Base-by-base conservation (phyloP, 1,140 invertebrate genomes). In the Berghia stephanieae region DNA sequence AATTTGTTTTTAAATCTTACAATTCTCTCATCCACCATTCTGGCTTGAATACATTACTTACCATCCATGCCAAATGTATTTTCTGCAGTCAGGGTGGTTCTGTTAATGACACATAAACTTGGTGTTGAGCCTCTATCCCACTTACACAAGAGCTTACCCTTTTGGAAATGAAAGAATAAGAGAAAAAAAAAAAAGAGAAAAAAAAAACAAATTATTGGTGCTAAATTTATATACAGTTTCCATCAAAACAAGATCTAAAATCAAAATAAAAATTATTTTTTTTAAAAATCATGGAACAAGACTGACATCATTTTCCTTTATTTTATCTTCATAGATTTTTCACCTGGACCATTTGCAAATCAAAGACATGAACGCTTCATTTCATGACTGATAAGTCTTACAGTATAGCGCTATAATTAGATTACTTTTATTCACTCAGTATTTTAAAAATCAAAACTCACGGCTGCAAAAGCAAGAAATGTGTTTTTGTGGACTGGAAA, bases 391-490 rank as follows among this genome's bases (percentile, higher is more conserved):
- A n/a, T n/a, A n/a, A n/a, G n/a, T n/a, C n/a, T n/a, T n/a, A n/a
- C n/a, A n/a, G n/a, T n/a, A n/a, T n/a, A n/a, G n/a, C n/a, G n/a
- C n/a, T n/a, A n/a, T n/a, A n/a, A n/a, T n/a, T n/a, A n/a, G n/a
- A n/a, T n/a, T n/a, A n/a, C n/a, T n/a, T n/a, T n/a, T n/a, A n/a
- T n/a, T n/a, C n/a, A n/a, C n/a, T n/a, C n/a, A n/a, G n/a, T n/a
- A n/a, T n/a, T n/a, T n/a, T n/a, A n/a, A n/a, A n/a, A n/a, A n/a
- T 73, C 13, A 71, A 60, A 55, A 91, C 92, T 91, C 88, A 96
- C 95, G 90, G 93, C 93, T 86, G 94, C 95, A 91, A 92, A 95
- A 34, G 95, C 95, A 69, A 98, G 90, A 94, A 94, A 96, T 69
- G 94, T 94, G 79, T 90, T 92, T 83, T 92, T 91, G 70, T 85